Percentiles rank a stretch among this genome's conserved stretches.
Conservation (phyloP, 2,797 vertebrate genomes). For the Chanos chanos region DNA sequence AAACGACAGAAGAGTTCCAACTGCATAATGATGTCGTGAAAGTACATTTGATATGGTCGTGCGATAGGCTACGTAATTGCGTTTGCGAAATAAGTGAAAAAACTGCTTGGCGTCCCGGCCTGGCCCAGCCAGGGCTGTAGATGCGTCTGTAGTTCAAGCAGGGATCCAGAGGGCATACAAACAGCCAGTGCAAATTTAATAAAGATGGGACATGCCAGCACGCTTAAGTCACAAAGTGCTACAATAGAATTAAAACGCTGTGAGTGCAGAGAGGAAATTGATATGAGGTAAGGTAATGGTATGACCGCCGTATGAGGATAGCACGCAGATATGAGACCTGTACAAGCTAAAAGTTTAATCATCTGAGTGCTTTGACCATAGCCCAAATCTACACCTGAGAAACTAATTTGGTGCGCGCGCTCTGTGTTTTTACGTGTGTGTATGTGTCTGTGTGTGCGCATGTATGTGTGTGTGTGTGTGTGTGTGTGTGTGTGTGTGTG, state of each 20-base stretch:
- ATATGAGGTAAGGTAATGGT: constrained; percentile 25
- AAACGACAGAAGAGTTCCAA: too few species aligned
- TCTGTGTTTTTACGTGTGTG: too few species aligned
- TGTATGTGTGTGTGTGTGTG: too few species aligned
- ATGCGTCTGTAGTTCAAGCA: constrained; percentile 1
- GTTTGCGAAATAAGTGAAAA: too few species aligned
- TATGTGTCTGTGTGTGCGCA: too few species aligned
- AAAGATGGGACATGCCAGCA: constrained; percentile 27
- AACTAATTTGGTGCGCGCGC: too few species aligned
- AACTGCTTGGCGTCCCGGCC: too few species aligned
- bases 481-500: background rate
- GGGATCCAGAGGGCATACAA: background rate
- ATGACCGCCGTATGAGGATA: constrained; percentile 20
- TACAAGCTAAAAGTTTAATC: constrained; percentile 8
- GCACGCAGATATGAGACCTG: constrained; percentile 1
- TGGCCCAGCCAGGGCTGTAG: too few species aligned
- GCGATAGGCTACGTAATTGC: too few species aligned
- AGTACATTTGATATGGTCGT: too few species aligned
- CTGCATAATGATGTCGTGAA: too few species aligned
- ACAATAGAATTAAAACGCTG: constrained; percentile 25
- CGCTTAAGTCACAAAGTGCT: constrained; percentile 27
- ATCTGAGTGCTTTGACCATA: too few species aligned
- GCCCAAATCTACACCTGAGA: background rate
- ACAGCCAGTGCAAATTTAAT: constrained; percentile 22
- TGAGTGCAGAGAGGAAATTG: constrained; percentile 12